Conservation (phyloP, 2,113 vertebrate genomes). For the Pardalotus punctatus region DNA sequence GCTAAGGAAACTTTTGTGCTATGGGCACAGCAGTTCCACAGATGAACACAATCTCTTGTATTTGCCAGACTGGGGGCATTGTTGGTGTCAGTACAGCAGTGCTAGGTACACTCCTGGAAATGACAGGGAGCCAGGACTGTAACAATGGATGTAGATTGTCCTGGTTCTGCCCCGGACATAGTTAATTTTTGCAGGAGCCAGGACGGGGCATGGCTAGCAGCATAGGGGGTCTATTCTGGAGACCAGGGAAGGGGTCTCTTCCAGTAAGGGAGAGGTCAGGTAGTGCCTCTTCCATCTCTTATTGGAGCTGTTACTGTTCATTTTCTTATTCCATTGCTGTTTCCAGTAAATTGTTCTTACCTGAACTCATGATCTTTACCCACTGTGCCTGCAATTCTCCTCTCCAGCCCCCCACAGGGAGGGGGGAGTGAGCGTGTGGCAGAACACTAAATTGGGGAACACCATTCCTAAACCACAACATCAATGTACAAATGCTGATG, state of each 20-base stretch:
- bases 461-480: not conserved
- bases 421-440: fast-evolving
- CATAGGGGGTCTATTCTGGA: not conserved
- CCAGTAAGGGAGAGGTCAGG: fast-evolving
- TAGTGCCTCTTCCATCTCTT: not conserved
- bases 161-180: not conserved
- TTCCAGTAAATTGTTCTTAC: not conserved
- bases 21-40: not conserved
- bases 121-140: not conserved
- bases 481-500: not conserved
- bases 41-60: fast-evolving
- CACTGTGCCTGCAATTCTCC: not conserved
- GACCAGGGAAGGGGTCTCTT: not conserved
- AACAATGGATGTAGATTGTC: not conserved
- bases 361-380: not conserved
- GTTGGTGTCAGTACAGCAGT: not conserved
- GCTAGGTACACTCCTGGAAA: not conserved
- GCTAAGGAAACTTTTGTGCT: not conserved
- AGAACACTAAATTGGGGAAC: not conserved
- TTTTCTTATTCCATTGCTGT: not conserved
- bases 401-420: not conserved
- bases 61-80: not conserved
- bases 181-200: not conserved
- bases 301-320: not conserved
- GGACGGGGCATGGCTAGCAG: not conserved